Base-by-base conservation (phyloP, 2,888 invertebrate species). In the Aporophyla nigra region DNA sequence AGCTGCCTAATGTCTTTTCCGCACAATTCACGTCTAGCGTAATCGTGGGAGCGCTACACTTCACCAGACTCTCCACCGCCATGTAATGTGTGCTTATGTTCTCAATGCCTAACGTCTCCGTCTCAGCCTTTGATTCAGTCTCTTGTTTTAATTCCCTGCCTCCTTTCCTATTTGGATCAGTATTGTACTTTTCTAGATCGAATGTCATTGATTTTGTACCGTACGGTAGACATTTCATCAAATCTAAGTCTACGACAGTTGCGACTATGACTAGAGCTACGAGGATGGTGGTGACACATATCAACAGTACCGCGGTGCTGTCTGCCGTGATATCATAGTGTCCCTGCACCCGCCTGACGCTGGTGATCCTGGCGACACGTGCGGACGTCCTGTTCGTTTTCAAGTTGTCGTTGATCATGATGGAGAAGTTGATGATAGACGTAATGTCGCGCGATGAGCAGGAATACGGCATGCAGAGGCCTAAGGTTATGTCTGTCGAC, bases 401-500 rank as follows among this genome's bases (percentile, higher is more conserved):
- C 53, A 95, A 88, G 75, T 96, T 94, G 75, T 96, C 95, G 79
- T 94, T 95, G 59, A 96, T 92, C 92, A 95, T 95, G 33, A 95
- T 93, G 24, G 96, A 96, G 87, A 97, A 97, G 78, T 94, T 93
- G n/a, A 97, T 88, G 53, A 97, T 90, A 3, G 95, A 93, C 33
- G 93, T 90, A 0, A 97, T 91, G 85, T 97, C 97, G 1, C 93
- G 90, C 0, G 91, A 82, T 0, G 89, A 86, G 86, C 97, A 97
- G 51, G 95, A 93, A 1, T 92, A 90, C 2, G 97, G 97, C 40
- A 97, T 86, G 74, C 97, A 97, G 6, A 97, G 87, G 0, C 97
- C 97, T 56, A 97, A 80, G 1, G 91, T 90, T 62, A 97, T 88
- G 43, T 93, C 91, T 80, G 94, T 93, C 0, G 92, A 91, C 97